phyloP scores from a whole-genome alignment of 2,888 invertebrate genomes.

The Amblyjoppa fuscipennis region DNA sequence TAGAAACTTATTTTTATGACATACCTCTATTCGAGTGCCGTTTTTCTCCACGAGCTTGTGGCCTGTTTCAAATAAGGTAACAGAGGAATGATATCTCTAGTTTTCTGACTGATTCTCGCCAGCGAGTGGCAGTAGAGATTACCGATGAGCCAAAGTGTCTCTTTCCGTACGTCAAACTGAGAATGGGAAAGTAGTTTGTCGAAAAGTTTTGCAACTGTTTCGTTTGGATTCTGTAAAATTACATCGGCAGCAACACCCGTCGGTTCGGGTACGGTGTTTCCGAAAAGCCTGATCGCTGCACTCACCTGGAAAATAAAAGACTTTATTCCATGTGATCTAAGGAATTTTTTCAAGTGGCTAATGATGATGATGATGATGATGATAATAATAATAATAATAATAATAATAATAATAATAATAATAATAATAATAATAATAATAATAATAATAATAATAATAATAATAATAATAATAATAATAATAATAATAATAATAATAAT shows the following conservation, averaged over 20 bases:
- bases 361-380: no score
- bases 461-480: no score
- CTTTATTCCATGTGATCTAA: no score
- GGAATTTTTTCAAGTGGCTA: no score
- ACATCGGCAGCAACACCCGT: constrained; percentile 73
- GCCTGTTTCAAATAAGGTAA: constrained; percentile 71
- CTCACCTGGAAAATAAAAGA: constrained; percentile 71
- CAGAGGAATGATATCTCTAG: constrained; percentile 65
- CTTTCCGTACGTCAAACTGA: constrained; percentile 78
- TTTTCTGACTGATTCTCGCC: constrained; percentile 59
- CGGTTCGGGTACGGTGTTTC: constrained; percentile 77
- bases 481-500: no score
- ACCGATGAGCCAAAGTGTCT: constrained; percentile 83
- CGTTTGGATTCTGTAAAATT: constrained; percentile 73
- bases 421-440: no score
- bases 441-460: no score
- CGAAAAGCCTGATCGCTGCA: constrained; percentile 79
- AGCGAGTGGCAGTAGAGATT: constrained; percentile 80
- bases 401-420: no score
- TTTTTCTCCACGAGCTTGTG: constrained; percentile 26
- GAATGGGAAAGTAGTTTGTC: constrained; percentile 75
- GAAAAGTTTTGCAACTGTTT: constrained; percentile 69
- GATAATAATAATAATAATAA: background rate
- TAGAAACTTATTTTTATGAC: constrained; percentile 25
- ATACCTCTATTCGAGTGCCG: constrained; percentile 40